Evolutionary conservation across 1,140 invertebrate genomes (phyloP).

Genomic region (Pinna nobilis): DNA sequence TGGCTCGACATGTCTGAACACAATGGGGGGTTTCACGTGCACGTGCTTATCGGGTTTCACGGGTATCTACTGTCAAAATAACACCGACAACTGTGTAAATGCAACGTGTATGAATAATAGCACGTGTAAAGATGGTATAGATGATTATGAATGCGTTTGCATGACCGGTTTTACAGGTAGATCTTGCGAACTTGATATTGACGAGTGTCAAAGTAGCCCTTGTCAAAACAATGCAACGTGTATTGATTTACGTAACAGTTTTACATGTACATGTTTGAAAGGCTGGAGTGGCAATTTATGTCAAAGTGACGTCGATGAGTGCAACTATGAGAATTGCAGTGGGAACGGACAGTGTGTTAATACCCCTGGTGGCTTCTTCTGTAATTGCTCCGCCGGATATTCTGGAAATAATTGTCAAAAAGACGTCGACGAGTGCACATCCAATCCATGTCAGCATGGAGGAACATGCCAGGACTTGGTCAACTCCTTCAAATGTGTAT

Average conservation of each 20-base stretch:
- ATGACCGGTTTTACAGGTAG: slow-evolving; percentile 41
- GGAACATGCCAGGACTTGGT: slow-evolving; percentile 89
- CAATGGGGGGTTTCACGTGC: slow-evolving; percentile 14
- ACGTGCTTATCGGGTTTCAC: slow-evolving; percentile 25
- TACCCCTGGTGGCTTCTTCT: not conserved
- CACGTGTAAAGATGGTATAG: slow-evolving; percentile 64
- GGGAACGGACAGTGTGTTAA: slow-evolving; percentile 36
- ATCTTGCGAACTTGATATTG: slow-evolving; percentile 31
- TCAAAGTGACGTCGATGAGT: slow-evolving; percentile 28
- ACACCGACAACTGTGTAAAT: slow-evolving; percentile 74
- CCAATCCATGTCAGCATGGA: slow-evolving; percentile 91
- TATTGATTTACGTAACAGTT: slow-evolving; percentile 12
- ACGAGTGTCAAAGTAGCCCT: slow-evolving; percentile 12
- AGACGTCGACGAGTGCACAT: slow-evolving; percentile 88
- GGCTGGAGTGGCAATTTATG: slow-evolving; percentile 31
- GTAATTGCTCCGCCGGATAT: slow-evolving; percentile 61
- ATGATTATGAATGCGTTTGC: slow-evolving; percentile 45
- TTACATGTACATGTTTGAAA: slow-evolving; percentile 13
- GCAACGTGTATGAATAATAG: slow-evolving; percentile 84
- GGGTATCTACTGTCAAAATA: slow-evolving; percentile 30
- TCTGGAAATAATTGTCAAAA: slow-evolving; percentile 29
- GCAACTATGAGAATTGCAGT: slow-evolving; percentile 12
- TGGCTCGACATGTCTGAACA: slow-evolving; percentile 33
- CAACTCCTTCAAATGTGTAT: slow-evolving; percentile 88
- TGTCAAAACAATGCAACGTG: slow-evolving; percentile 26